Evolutionary conservation across 2,888 invertebrate species (phyloP).

Genomic region (Ametastegia equiseti): DNA sequence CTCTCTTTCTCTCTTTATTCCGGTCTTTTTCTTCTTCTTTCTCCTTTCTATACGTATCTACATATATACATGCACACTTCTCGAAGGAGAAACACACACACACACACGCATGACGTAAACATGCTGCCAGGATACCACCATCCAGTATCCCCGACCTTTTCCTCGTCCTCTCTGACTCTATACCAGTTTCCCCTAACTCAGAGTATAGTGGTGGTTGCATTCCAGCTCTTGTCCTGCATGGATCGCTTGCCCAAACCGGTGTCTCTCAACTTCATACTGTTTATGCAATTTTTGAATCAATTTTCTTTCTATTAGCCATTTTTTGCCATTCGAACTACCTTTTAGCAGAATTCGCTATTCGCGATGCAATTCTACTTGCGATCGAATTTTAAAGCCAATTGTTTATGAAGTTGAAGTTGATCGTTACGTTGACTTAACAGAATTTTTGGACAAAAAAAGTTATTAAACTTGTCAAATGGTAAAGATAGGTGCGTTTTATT

Average conservation of each 20-base stretch:
- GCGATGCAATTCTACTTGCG: too few relatives aligned
- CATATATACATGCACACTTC: too few relatives aligned
- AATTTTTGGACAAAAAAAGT: too few relatives aligned
- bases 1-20: constrained; percentile 4
- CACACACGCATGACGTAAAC: background rate
- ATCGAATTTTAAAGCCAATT: too few relatives aligned
- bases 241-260: constrained; percentile 6
- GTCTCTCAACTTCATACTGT: constrained; percentile 19
- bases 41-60: constrained; percentile 1
- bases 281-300: too few relatives aligned
- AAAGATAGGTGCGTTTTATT: too few relatives aligned
- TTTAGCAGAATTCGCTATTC: too few relatives aligned
- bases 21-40: background rate
- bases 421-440: too few relatives aligned
- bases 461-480: too few relatives aligned
- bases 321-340: too few relatives aligned
- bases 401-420: too few relatives aligned
- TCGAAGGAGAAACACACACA: background rate
- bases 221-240: constrained; percentile 13
- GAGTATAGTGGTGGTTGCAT: constrained; percentile 22
- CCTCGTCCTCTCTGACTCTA: background rate
- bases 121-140: background rate
- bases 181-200: constrained; percentile 28
- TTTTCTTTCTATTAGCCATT: too few relatives aligned
- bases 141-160: constrained; percentile 21